Evolutionary conservation across 2,888 invertebrate species (phyloP), one percentile per base, ranked within the genome.

Genomic region (Trichopria drosophilae): DNA sequence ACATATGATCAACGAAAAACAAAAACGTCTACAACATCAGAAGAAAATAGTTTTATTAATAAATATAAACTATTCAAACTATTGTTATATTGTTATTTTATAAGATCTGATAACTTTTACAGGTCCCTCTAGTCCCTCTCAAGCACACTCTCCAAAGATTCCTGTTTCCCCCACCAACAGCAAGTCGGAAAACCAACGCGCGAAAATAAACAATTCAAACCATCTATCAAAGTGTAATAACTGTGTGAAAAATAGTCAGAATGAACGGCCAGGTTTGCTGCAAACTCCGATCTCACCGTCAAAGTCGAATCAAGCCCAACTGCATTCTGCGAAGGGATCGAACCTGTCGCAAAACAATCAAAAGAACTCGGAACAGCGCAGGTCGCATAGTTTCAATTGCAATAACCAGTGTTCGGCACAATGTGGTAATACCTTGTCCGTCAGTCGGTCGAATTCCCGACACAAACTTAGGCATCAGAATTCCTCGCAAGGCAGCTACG

Each of bases 391-490:
- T 3, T 55, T 70, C 40, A 70, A 68, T 53, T 75, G 71, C 59
- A 73, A 69, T 57, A 73, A 67, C 57, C 72, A 73, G 48, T 72
- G 70, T 39, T 58, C 62, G 29, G 59, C 60, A 10, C 67, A 71
- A 41, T 71, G 72, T 46, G 65, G 69, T 23, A 71, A 71, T 29
- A 72, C 66, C 1, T 53, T 73, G 13, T 44, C 58, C 44, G 60
- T 67, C 4, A 65, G 69, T 57, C 66, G 74, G 32, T 68, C 75
- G 1, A 68, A 69, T 10, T 71, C 72, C 6, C 64, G 75, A 35
- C 75, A 76, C 62, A 76, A 76, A 54, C 60, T 77, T 15, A 73
- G 75, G 46, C 73, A 77, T 52, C 77, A 77, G 57, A 77, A 77
- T 49, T 76, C 76, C 13, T 77, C 76, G 15, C 77, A 77, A 59